These are phyloP conservation scores for Odontocerum albicorne DNA, from an alignment of 2,888 invertebrate genomes.

Conservation along the genomic window DNA sequence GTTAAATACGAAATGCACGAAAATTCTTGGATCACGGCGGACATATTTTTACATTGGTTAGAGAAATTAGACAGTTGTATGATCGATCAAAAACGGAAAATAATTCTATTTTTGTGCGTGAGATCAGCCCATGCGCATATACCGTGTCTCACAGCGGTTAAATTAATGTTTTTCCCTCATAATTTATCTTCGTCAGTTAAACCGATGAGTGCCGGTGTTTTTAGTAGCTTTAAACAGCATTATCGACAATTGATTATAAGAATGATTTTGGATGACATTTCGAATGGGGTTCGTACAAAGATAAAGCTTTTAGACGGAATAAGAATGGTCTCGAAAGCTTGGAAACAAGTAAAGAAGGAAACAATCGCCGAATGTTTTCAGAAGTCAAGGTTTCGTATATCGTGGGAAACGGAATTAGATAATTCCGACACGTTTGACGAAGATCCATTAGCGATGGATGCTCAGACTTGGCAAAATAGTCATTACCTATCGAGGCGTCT, in stretches of 20 bases:
- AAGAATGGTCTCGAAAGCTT: background rate
- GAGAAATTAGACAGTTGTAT: background rate
- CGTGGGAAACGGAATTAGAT: background rate
- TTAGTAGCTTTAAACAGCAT: background rate
- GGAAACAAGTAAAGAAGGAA: background rate
- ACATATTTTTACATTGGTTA: background rate
- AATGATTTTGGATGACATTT: background rate
- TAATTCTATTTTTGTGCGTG: background rate
- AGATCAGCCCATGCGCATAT: background rate
- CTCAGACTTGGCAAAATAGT: conserved; percentile 1
- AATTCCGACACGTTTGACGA: background rate
- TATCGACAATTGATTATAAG: background rate
- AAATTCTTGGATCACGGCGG: background rate
- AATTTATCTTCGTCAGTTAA: background rate
- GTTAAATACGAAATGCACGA: background rate
- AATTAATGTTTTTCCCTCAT: background rate
- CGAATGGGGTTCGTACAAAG: background rate
- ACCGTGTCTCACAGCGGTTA: background rate
- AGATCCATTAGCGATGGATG: background rate
- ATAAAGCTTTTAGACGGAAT: background rate
- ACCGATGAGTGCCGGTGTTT: background rate
- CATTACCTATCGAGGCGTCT: background rate
- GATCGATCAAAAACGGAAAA: background rate
- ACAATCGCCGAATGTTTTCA: background rate
- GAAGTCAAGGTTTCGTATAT: background rate